phyloP scores from a whole-genome alignment of 1,140 invertebrate species.

The Pseudobourletiella spinata region DNA sequence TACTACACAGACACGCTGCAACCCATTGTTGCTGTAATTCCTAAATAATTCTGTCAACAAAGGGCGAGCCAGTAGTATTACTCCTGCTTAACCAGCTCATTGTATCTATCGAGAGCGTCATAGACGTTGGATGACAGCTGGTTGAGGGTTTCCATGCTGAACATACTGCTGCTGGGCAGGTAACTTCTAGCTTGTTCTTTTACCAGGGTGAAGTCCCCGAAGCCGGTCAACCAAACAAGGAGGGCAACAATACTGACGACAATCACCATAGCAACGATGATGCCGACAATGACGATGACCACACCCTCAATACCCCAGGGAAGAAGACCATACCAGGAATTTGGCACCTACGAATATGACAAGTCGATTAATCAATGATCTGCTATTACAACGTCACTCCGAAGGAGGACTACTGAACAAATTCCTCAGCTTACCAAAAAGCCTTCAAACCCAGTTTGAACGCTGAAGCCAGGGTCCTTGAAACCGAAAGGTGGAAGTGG shows the following conservation, averaged over 20 bases:
- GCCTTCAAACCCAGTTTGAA: slow-evolving; percentile 36
- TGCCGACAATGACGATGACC: slow-evolving; percentile 31
- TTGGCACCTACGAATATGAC: slow-evolving; percentile 25
- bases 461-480: slow-evolving; percentile 32
- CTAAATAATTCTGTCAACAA: too few species aligned
- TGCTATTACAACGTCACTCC: not conserved
- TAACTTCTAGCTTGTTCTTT: slow-evolving; percentile 28
- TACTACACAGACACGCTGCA: too few species aligned
- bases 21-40: too few species aligned
- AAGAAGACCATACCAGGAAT: slow-evolving; percentile 33
- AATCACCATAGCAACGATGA: slow-evolving; percentile 34
- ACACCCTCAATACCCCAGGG: slow-evolving; percentile 37
- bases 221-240: slow-evolving; percentile 32
- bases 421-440: slow-evolving; percentile 27
- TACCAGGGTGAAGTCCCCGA: slow-evolving; percentile 28
- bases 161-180: slow-evolving; percentile 3
- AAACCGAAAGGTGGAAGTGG: slow-evolving; percentile 25
- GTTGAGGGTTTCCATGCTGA: slow-evolving; percentile 17
- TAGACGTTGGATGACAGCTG: slow-evolving; percentile 20
- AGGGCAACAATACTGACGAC: slow-evolving; percentile 32
- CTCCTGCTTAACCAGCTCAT: slow-evolving; percentile 20
- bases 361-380: not conserved
- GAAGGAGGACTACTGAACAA: not conserved
- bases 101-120: slow-evolving; percentile 32
- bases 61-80: too few species aligned